Evolutionary conservation across 1,140 invertebrate species (phyloP).

Genomic region (Meteorus sp.): DNA sequence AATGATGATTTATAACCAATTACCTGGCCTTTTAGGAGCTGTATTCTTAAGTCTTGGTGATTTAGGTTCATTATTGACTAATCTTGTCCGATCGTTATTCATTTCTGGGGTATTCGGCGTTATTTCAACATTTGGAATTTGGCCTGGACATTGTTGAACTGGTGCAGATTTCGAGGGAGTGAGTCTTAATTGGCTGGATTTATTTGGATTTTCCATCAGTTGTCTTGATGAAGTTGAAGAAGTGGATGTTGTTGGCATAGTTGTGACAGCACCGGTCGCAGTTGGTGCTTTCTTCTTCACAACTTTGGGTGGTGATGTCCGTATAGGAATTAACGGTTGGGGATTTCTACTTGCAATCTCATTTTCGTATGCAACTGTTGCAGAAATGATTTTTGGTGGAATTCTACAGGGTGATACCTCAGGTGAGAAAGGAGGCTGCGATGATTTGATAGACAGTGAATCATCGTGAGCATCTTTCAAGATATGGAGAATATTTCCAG

Average conservation of each 20-base stretch:
- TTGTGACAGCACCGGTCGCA: background rate
- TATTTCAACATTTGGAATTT: background rate
- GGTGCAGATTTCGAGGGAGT: background rate
- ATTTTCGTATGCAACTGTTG: conserved; percentile 31
- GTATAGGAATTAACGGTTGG: conserved; percentile 17
- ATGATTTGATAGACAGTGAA: conserved; percentile 1
- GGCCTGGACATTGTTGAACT: background rate
- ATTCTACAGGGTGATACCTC: background rate
- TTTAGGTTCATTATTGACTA: background rate
- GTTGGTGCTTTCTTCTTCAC: conserved; percentile 30
- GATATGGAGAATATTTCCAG: conserved; percentile 40
- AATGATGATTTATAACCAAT: background rate
- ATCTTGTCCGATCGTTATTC: background rate
- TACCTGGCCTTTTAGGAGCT: background rate
- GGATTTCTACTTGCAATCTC: conserved; percentile 28
- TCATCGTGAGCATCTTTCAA: conserved; percentile 38
- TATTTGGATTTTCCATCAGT: background rate
- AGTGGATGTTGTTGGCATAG: background rate
- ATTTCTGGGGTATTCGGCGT: conserved; percentile 1
- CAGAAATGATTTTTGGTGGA: conserved; percentile 18
- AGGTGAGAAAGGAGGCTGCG: conserved; percentile 10
- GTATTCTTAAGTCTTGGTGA: background rate
- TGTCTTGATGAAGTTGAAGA: background rate
- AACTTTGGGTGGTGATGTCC: conserved; percentile 25
- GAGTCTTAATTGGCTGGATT: background rate